Evolutionary conservation across 2,113 vertebrate species (phyloP).

Genomic region (Propithecus coquereli): DNA sequence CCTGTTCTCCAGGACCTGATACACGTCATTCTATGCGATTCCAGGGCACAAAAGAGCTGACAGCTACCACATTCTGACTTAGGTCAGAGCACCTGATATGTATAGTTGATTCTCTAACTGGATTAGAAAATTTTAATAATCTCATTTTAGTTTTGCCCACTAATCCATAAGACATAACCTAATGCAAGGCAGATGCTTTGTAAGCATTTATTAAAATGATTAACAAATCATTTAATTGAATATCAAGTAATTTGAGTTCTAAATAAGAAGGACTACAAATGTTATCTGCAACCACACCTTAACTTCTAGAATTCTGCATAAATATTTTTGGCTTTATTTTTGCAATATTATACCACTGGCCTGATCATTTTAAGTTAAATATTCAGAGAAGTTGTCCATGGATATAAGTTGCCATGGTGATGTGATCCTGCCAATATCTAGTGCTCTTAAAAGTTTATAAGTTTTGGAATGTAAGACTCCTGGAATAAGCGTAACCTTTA

Average conservation of each 20-base stretch:
- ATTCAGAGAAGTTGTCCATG: neutral
- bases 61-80: neutral
- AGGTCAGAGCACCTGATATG: rapidly evolving
- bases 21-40: neutral
- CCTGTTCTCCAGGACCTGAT: neutral
- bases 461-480: neutral
- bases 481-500: conserved; percentile 27
- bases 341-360: neutral
- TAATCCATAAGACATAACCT: neutral
- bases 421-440: neutral
- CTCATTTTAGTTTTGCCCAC: neutral
- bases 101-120: neutral
- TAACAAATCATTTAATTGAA: neutral
- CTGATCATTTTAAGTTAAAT: conserved; percentile 38
- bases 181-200: neutral
- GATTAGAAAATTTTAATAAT: neutral
- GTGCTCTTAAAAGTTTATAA: conserved; percentile 1
- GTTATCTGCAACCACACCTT: neutral
- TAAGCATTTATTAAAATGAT: neutral
- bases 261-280: neutral
- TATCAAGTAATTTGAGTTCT: neutral
- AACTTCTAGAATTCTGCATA: neutral
- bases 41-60: neutral
- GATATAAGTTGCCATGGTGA: conserved; percentile 41
- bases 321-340: neutral